Conservation (phyloP, 2,113 vertebrate species). For the Gavia stellata region DNA sequence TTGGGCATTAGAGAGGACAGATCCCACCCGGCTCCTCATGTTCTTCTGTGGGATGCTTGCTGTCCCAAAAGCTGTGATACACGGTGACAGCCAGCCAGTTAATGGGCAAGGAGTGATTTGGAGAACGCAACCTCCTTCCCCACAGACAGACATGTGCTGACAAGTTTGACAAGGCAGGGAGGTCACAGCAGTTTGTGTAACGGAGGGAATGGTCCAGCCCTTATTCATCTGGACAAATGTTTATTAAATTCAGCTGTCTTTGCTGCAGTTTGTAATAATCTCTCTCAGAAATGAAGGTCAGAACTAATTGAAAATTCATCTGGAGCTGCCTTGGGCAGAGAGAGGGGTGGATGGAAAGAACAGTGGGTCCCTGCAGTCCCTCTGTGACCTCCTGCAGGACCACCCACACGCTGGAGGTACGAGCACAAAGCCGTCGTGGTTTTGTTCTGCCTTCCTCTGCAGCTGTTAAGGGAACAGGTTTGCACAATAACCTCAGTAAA, state of each 20-base stretch:
- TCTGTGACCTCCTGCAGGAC: background rate
- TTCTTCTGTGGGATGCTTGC: background rate
- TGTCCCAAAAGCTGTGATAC: background rate
- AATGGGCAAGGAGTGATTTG: background rate
- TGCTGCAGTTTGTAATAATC: background rate
- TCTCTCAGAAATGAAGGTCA: background rate
- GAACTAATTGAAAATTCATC: background rate
- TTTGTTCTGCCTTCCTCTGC: background rate
- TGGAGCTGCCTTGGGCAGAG: background rate
- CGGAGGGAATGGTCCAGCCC: background rate
- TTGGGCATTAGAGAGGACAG: background rate
- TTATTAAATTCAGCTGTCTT: background rate
- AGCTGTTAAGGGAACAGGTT: background rate
- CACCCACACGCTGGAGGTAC: background rate
- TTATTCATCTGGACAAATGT: background rate
- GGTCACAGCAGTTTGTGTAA: background rate
- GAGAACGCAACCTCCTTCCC: background rate
- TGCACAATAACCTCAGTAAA: background rate
- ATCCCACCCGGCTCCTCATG: background rate
- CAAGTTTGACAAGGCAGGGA: background rate
- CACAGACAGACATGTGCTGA: background rate
- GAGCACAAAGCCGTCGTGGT: background rate
- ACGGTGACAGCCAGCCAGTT: background rate
- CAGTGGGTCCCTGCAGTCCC: background rate
- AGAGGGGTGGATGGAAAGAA: background rate